Evolutionary conservation across 2,113 vertebrate genomes (phyloP).

Genomic region (Sceloporus tristichus): DNA sequence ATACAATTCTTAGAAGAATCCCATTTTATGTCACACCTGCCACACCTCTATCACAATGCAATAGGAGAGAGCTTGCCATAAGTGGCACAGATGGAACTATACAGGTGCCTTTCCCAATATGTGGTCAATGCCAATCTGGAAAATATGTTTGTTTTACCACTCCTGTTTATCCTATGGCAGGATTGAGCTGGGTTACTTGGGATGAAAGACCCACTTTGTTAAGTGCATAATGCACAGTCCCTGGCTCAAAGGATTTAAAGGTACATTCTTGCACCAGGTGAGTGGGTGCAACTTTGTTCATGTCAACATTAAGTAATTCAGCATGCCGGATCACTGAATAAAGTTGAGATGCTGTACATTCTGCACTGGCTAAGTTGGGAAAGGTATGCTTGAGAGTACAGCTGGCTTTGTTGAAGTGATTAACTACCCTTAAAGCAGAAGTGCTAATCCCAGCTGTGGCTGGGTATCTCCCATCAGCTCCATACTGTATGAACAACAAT

Average conservation of each 20-base stretch:
- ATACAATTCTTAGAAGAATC: neutral
- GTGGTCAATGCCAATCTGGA: neutral
- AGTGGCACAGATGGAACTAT: neutral
- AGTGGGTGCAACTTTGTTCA: constrained; percentile 3
- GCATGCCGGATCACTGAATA: neutral
- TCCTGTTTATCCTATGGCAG: neutral
- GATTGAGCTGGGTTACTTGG: neutral
- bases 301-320: neutral
- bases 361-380: neutral
- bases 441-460: neutral
- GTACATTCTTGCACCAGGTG: neutral
- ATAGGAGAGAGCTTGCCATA: neutral
- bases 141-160: neutral
- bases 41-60: neutral
- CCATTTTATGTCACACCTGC: neutral
- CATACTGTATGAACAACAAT: neutral
- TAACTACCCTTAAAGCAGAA: neutral
- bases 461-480: neutral
- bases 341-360: neutral
- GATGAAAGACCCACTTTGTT: neutral
- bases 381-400: neutral
- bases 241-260: constrained; percentile 3
- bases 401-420: neutral
- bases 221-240: neutral
- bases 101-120: neutral